These are phyloP conservation scores for Eleginops maclovinus DNA, from an alignment of 2,113 vertebrate genomes.

Conservation along the genomic window DNA sequence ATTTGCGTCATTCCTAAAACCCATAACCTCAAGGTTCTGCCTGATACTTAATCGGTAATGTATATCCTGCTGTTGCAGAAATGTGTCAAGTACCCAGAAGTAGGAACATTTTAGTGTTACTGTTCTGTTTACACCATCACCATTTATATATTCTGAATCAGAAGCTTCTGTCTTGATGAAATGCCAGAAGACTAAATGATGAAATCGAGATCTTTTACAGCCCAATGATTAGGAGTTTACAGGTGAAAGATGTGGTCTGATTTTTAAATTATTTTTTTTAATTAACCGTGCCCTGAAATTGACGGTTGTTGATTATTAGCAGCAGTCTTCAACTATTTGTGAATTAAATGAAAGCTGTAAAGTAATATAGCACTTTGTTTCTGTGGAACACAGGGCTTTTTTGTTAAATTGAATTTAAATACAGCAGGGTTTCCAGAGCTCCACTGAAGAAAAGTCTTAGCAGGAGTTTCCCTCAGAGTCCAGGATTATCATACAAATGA, in stretches of 20 bases:
- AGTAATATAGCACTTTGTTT: background rate
- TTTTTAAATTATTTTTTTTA: background rate
- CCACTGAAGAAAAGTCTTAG: slow-evolving; percentile 46
- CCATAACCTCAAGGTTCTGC: background rate
- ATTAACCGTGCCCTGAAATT: slow-evolving; percentile 18
- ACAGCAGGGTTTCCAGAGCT: slow-evolving; percentile 34
- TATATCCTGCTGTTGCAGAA: slow-evolving; percentile 9
- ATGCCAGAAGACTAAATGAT: slow-evolving; percentile 71
- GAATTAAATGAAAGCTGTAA: background rate
- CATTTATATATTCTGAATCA: slow-evolving; percentile 64
- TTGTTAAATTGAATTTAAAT: slow-evolving; percentile 53
- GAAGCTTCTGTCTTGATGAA: slow-evolving; percentile 60
- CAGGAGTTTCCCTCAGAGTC: slow-evolving; percentile 48
- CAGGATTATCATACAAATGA: slow-evolving; percentile 78
- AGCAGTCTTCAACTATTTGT: slow-evolving; percentile 12
- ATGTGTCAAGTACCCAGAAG: slow-evolving; percentile 10
- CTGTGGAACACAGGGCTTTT: slow-evolving; percentile 41
- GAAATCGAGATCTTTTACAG: slow-evolving; percentile 50
- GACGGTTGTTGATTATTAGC: slow-evolving; percentile 1
- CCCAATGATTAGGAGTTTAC: slow-evolving; percentile 46
- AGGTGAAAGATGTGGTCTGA: too few relatives aligned
- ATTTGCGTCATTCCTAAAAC: background rate
- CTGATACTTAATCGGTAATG: slow-evolving; percentile 26
- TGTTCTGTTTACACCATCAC: slow-evolving; percentile 11
- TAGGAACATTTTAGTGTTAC: slow-evolving; percentile 10